These are phyloP conservation scores for Lophius piscatorius DNA, from an alignment of 2,113 vertebrate genomes.

Conservation along the genomic window DNA sequence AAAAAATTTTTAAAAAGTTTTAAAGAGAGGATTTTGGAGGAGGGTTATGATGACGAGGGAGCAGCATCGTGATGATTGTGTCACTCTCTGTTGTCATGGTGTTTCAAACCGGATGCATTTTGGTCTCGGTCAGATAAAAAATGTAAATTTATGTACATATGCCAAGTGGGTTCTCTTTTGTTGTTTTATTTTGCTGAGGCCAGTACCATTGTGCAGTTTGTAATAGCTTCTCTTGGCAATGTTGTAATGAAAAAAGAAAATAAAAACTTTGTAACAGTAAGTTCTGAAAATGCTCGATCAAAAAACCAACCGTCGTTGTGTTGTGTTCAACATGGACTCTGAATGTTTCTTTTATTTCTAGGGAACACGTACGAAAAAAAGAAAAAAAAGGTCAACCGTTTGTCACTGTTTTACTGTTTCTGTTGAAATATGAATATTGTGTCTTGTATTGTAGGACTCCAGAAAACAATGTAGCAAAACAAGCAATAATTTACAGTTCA, in stretches of 20 bases:
- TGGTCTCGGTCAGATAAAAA: slow-evolving; percentile 66
- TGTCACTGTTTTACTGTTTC: slow-evolving; percentile 78
- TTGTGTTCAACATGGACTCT: slow-evolving; percentile 72
- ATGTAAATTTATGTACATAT: slow-evolving; percentile 76
- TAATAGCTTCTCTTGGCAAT: slow-evolving; percentile 73
- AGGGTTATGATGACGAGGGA: too few species aligned
- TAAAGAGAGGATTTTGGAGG: slow-evolving; percentile 24
- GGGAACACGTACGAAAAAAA: slow-evolving; percentile 67
- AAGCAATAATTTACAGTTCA: slow-evolving; percentile 85
- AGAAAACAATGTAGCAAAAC: slow-evolving; percentile 82
- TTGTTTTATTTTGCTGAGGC: slow-evolving; percentile 61
- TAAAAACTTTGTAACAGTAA: slow-evolving; percentile 46
- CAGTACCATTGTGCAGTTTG: slow-evolving; percentile 68
- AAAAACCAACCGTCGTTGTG: slow-evolving; percentile 68
- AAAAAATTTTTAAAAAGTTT: slow-evolving; percentile 25
- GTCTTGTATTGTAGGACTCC: slow-evolving; percentile 80
- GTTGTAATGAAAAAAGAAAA: slow-evolving; percentile 58
- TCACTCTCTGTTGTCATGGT: slow-evolving; percentile 65
- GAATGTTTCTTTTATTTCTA: slow-evolving; percentile 68
- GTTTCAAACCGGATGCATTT: too few species aligned
- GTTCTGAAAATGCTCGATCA: slow-evolving; percentile 66
- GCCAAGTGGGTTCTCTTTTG: slow-evolving; percentile 53
- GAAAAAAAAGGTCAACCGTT: slow-evolving; percentile 74
- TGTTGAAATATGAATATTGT: slow-evolving; percentile 79
- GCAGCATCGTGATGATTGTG: slow-evolving; percentile 63